Evolutionary conservation across 2,888 invertebrate genomes (phyloP).

Genomic region (Ecdyonurus torrentis): DNA sequence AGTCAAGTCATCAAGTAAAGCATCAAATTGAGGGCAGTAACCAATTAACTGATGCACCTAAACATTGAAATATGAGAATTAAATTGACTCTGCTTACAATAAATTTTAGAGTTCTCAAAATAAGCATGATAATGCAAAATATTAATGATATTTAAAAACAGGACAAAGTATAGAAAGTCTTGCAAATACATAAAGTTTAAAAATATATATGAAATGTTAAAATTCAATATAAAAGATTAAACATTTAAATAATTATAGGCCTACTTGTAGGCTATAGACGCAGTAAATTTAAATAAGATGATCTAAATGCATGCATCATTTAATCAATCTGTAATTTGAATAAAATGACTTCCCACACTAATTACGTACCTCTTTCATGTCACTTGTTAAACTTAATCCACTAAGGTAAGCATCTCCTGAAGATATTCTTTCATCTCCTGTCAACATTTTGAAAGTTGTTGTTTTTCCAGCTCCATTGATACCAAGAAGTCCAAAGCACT

Average conservation of each 20-base stretch:
- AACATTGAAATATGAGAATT: neutral
- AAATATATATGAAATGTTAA: too few species aligned
- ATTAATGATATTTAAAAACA: too few species aligned
- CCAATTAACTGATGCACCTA: constrained; percentile 28
- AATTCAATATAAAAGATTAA: too few species aligned
- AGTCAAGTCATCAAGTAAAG: constrained; percentile 49
- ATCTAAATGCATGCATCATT: too few species aligned
- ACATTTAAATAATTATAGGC: too few species aligned
- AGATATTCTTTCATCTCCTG: constrained; percentile 58
- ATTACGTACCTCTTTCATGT: constrained; percentile 18
- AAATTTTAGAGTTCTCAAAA: too few species aligned
- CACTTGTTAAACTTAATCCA: constrained; percentile 26
- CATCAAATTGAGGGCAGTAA: constrained; percentile 65
- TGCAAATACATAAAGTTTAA: too few species aligned
- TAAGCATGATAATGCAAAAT: too few species aligned
- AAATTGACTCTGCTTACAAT: too few species aligned
- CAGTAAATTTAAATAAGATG: too few species aligned
- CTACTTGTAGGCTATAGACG: too few species aligned
- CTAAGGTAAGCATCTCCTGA: constrained; percentile 53
- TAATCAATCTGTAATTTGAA: neutral
- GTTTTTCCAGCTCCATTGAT: constrained; percentile 82
- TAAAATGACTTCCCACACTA: neutral
- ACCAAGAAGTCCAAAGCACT: constrained; percentile 69
- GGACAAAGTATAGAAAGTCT: too few species aligned
- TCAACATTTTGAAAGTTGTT: constrained; percentile 78